Evolutionary conservation across 2,113 vertebrate species (phyloP), one percentile per base, ranked within the genome.

Genomic region (Psephotus haematonotus): DNA sequence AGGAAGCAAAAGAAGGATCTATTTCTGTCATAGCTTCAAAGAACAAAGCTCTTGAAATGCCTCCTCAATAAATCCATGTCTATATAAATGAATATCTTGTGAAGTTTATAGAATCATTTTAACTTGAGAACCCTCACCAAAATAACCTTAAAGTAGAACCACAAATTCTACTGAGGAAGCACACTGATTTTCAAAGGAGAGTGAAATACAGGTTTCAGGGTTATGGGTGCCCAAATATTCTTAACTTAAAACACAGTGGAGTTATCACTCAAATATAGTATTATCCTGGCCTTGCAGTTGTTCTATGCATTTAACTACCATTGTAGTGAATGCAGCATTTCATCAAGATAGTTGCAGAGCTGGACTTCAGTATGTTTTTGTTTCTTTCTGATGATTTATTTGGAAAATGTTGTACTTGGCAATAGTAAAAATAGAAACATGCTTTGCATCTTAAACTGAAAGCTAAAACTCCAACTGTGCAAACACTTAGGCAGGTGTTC

Each of bases 361-460:
- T 68, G 67, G 10, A 64, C 23, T 76, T 91, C 44, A 72, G 33
- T 64, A 74, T 3, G 0, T 23, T 18, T 86, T 47, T 72, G 28
- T 64, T 93, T 94, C 62, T 82, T 79, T 69, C 20, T 39, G 39
- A 37, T 64, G 15, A 80, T 82, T 92, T 90, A 35, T 94, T 94
- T 82, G 70, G 60, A 81, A 94, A 89, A 64, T 64, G 68, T 33
- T 89, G 13, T 71, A n/a, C 95, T 92, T 92, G 74, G 33, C 77
- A 60, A 55, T 75, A 75, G n/a, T 49, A 59, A 68, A 24, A 92
- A 63, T 3, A 69, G 90, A 78, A 89, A 33, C 13, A n/a, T 13
- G 17, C 7, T 82, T 95, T 70, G 29, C 17, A 7, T 77, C 41
- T 86, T 86, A 74, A 88, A 76, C 18, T 46, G 68, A 83, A 87